Base-by-base conservation (phyloP, 1,140 invertebrate species). In the Coptotermes formosanus region DNA sequence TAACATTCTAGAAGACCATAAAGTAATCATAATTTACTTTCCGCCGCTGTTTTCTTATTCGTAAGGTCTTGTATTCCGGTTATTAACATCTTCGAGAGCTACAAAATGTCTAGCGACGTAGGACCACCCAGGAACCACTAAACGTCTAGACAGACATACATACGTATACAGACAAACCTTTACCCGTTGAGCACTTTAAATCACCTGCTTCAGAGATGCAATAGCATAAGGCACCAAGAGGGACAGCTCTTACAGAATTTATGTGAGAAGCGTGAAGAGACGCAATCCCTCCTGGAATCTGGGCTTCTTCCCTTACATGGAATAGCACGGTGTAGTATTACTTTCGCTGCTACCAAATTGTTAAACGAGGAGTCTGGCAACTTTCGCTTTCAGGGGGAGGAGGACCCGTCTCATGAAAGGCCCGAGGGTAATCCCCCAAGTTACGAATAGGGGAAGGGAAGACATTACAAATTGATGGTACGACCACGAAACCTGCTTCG, bases 281-380 rank as follows among this genome's bases (percentile, higher is more conserved):
- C 52, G 19, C 52, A 55, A 9, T 55, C 52, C 64, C 64, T 25
- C n/a, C 64, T 30, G 25, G 64, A 55, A 55, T 9, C 52, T 16
- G 52, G 8, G 52, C 9, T 55, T 55, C 9, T 55, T n/a, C 64
- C 64, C 64, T 69, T 3, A 64, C 59, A 11, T 21, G 59, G 59
- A 64, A 16, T 64, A 16, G 14, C 64, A 25, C n/a, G 25, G 64
- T 69, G 25, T 69, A 69, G 64, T 4, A 69, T 69, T 69, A 69
- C 64, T 69, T 69, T 69, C 64, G 9, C 64, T 69, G 64, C 64
- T 69, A 69, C 64, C n/a, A 69, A 69, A 69, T 69, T 25, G n/a
- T 69, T 69, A 69, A 21, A 12, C 25, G 12, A 25, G 12, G 64
- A 30, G 64, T 69, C 64, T 30, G 23, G 23, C n/a, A 30, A 69